Evolutionary conservation across 2,797 vertebrate species (phyloP).

Genomic region (Phoxinus dragarum): DNA sequence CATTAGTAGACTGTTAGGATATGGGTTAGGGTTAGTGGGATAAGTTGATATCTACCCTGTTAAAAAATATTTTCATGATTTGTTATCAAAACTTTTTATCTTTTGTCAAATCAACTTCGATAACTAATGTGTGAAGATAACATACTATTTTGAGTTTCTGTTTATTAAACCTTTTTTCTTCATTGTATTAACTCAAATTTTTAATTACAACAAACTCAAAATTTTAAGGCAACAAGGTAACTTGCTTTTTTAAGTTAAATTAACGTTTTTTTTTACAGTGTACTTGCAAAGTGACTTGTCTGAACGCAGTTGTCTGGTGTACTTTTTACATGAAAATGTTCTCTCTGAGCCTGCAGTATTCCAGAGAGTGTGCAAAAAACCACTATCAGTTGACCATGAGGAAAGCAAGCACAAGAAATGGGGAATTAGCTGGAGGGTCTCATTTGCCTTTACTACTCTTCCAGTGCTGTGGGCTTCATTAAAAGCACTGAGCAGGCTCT

Average conservation of each 20-base stretch:
- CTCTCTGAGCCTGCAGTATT: not conserved
- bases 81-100: no score
- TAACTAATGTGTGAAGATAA: no score
- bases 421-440: conserved; percentile 19
- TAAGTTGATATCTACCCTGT: not conserved
- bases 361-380: not conserved
- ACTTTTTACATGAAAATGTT: not conserved
- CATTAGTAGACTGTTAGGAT: not conserved
- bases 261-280: no score
- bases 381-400: conserved; percentile 13
- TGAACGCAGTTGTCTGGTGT: not conserved
- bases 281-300: not conserved
- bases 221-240: no score
- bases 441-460: conserved; percentile 38
- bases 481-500: conserved; percentile 32
- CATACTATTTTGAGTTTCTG: no score
- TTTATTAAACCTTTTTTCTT: no score
- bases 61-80: no score
- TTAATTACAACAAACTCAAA: no score
- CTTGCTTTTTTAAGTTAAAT: no score
- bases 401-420: conserved; percentile 10
- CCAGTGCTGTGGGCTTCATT: conserved; percentile 43
- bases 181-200: no score
- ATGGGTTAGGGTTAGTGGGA: not conserved
- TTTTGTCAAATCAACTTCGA: no score